Evolutionary conservation across 2,888 invertebrate species (phyloP), one percentile per base, ranked within the genome.

Genomic region (Coelopa pilipes): DNA sequence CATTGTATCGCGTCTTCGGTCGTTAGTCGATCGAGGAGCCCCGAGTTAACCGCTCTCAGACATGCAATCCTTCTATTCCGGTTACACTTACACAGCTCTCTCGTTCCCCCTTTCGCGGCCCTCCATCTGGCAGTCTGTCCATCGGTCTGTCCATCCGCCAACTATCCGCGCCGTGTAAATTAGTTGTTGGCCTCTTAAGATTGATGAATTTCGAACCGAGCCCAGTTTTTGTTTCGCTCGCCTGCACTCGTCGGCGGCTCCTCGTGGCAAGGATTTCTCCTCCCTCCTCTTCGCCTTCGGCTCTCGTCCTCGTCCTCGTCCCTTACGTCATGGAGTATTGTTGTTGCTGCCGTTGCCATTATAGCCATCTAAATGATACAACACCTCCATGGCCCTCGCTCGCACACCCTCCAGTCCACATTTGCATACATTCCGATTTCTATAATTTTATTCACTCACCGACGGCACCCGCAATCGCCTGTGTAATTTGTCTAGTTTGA

Each of bases 201-300:
- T 69, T 69, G 69, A 69, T 69, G 69, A 69, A 69, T 69, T 68
- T 59, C 12, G 15, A 57, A 46, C 69, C 69, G 17, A 69, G 46
- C 69, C 69, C 69, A 53, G 24, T 21, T 53, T 55, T 55, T 57
- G 17, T 57, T 46, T 53, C 10, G 53, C 53, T 34, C 34, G 34
- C 34, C 34, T 34, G 34, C 34, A 34, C 7, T 34, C 34, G 34
- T 34, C 34, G 34, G 34, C 2, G 34, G 34, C 34, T 34, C 34
- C 34, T 34, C 34, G 7, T 4, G 34, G 34, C 34, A 34, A 34
- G 7, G 34, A 34, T 2, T 34, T 34, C 7, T 34, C 34, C 34
- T 4, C 34, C 7, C 34, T 7, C 7, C 34, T 4, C 34, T 34
- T 7, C 34, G 7, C 7, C 34, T 49, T 49, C 13, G 10, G 49